Evolutionary conservation across 2,888 invertebrate genomes (phyloP), one percentile per base, ranked within the genome.

Genomic region (Morinoia aosen): DNA sequence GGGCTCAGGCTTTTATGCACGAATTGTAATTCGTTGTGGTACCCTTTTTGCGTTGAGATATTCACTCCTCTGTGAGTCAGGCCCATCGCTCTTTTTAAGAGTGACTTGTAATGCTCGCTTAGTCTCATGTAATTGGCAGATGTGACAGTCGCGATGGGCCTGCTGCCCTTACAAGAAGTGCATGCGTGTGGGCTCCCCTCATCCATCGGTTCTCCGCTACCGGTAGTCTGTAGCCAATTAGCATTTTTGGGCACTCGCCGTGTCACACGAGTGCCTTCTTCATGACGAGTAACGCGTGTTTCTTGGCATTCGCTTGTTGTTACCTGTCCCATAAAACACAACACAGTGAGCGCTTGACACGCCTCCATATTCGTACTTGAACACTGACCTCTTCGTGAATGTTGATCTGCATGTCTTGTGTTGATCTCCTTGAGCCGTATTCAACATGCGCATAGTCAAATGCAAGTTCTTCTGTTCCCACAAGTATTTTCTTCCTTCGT

Each of bases 31-130:
- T 76, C 76, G 76, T 76, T 76, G 19, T 61, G 61, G 61, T 76
- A 76, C 76, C 76, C 76, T 76, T 76, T 76, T 76, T 90, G 90
- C 90, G 39, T 19, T 93, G 25, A 57, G n/a, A 57, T 93, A 57
- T 57, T 93, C 93, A 57, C 57, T 57, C 11, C 25, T 93, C 93
- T 57, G 93, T 93, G 93, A 56, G 56, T 93, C 57, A 57, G n/a
- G 57, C 93, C 1, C 93, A 93, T 93, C 93, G 58, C 48, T 93
- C 93, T 93, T 93, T 93, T 93, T 11, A 48, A 48, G 93, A 93
- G 93, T 93, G 93, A 93, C 93, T 93, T 93, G 93, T 93, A 93
- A 93, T 93, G 93, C 93, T 57, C 93, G 93, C 93, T 93, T 93
- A 93, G 93, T 93, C 93, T 93, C 57, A 48, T 56, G 93, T 93